Conservation (phyloP, 2,797 vertebrate species). For the Acanthopagrus latus region DNA sequence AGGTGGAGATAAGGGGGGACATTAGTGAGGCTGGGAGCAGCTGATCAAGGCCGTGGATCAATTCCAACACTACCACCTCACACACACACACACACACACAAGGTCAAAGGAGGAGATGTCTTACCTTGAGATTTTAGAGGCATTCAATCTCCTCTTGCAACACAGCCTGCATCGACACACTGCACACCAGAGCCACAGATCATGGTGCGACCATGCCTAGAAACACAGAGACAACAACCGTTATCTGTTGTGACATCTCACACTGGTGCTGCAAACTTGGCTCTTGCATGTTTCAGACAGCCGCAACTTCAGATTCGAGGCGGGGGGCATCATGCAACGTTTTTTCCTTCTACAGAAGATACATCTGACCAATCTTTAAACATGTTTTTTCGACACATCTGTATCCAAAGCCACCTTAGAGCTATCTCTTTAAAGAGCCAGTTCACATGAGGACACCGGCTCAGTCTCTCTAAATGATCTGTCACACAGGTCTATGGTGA, state of each 20-base stretch:
- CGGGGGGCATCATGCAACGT: neutral
- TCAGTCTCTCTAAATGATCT: slow-evolving; percentile 17
- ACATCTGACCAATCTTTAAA: neutral
- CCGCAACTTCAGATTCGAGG: neutral
- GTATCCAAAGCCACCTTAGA: neutral
- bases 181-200: slow-evolving; percentile 61
- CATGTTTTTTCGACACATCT: neutral
- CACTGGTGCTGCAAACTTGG: too few species aligned
- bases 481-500: neutral
- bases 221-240: slow-evolving; percentile 20
- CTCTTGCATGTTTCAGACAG: neutral
- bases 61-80: slow-evolving; percentile 15
- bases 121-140: slow-evolving; percentile 81
- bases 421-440: slow-evolving; percentile 11
- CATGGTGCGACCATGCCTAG: slow-evolving; percentile 63
- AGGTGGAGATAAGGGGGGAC: neutral
- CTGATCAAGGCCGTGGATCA: slow-evolving; percentile 52
- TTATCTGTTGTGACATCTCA: too few species aligned
- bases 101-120: slow-evolving; percentile 41
- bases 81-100: slow-evolving; percentile 30
- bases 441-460: slow-evolving; percentile 43
- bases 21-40: slow-evolving; percentile 1
- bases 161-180: slow-evolving; percentile 63
- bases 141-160: slow-evolving; percentile 80
- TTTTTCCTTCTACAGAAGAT: neutral